A percentile compares a stretch with the other conserved stretches of the same genome.
Evolutionary conservation across 2,888 invertebrate genomes (phyloP).

Genomic region (Drosophila maculinotata): DNA sequence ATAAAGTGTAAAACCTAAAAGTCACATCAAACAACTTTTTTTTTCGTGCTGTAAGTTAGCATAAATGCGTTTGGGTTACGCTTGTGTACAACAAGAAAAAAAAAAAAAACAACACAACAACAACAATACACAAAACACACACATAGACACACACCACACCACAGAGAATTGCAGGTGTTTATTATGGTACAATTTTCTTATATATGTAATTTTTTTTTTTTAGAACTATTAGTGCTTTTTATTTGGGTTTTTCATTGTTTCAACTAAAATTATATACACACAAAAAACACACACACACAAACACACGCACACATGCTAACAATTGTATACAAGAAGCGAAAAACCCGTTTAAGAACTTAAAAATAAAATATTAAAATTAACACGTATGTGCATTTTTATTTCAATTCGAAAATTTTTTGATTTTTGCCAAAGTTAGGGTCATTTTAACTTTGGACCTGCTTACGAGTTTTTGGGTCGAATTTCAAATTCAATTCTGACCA

Average conservation of each 20-base stretch:
- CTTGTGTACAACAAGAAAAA: constrained; percentile 33
- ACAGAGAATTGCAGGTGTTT: constrained; percentile 27
- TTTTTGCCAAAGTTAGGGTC: too few relatives aligned
- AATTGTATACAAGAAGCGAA: constrained; percentile 41
- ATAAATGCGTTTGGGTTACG: constrained; percentile 41
- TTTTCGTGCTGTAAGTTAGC: constrained; percentile 62
- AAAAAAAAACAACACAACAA: constrained; percentile 17
- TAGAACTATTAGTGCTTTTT: constrained; percentile 3
- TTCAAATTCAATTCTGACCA: too few relatives aligned
- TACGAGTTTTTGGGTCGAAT: too few relatives aligned
- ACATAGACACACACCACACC: constrained; percentile 19
- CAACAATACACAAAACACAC: constrained; percentile 10
- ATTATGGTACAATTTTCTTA: constrained; percentile 34
- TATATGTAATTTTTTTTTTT: constrained; percentile 10
- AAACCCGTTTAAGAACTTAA: constrained; percentile 50
- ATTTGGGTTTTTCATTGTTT: constrained; percentile 8
- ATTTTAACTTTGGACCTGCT: too few relatives aligned
- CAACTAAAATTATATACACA: neutral
- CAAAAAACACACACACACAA: constrained; percentile 7
- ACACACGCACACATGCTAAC: constrained; percentile 15
- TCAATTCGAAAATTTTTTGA: neutral
- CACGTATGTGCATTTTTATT: neutral
- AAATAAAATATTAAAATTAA: constrained; percentile 44
- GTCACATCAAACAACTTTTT: constrained; percentile 45
- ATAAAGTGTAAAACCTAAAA: constrained; percentile 34